These are phyloP conservation scores for Empis stercorea DNA, from an alignment of 2,888 invertebrate genomes.

Conservation along the genomic window DNA sequence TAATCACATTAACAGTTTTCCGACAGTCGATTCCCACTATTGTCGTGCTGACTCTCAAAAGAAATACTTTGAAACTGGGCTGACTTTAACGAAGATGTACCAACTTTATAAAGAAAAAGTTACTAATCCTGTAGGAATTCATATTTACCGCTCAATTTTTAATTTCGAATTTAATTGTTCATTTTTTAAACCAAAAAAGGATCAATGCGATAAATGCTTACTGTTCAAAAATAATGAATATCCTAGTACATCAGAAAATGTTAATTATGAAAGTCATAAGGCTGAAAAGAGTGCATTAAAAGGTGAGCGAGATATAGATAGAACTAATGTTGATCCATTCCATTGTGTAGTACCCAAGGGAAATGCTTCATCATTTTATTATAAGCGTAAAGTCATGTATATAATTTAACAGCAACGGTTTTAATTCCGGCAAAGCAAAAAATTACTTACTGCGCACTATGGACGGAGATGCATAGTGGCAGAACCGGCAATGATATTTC, in stretches of 20 bases:
- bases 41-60: not conserved
- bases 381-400: constrained; percentile 6
- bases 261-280: not conserved
- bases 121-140: not conserved
- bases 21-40: not conserved
- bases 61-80: not conserved
- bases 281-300: not conserved
- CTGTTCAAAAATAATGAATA: not conserved
- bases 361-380: constrained; percentile 5
- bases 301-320: not conserved
- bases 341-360: constrained; percentile 5
- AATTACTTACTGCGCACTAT: not conserved
- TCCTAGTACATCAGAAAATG: not conserved
- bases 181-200: not conserved
- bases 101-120: not conserved
- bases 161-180: not conserved
- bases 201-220: not conserved
- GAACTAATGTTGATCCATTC: not conserved
- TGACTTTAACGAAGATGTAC: not conserved
- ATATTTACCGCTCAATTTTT: not conserved
- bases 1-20: not conserved
- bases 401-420: constrained; percentile 7
- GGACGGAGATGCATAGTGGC: not conserved
- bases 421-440: not conserved
- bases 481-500: not conserved